Base-by-base conservation (phyloP, 2,797 vertebrate genomes). In the Crypturellus tataupa region DNA sequence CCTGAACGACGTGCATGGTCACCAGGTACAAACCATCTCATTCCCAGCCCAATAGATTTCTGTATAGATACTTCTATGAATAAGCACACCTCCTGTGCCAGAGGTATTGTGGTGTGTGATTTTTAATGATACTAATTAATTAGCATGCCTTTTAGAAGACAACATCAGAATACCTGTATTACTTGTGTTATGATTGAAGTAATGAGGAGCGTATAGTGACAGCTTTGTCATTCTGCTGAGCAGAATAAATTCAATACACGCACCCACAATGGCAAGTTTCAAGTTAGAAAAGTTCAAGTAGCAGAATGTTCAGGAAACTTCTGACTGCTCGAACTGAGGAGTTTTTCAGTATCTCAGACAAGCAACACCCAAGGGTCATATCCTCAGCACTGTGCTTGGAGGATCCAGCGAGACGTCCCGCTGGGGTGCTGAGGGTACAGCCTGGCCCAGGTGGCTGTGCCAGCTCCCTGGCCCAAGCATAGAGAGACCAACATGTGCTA, bases 401-500 rank as follows among this genome's bases (percentile, higher is more conserved):
- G 35, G 19, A 75, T 16, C 40, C 4, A 6, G 9, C 7, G 20
- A 72, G 27, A 27, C 2, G 27, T 23, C 40, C 14, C 25, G 6
- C 2, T 2, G 17, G 21, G n/a, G 24, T 27, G 63, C 20, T 17
- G 2, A 1, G 8, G n/a, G 10, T 65, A 91, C n/a, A 2, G 0
- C 16, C 76, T 19, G 4, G 5, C 60, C 35, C 46, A 53, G 65
- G 56, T 42, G 63, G 72, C 29, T 29, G 42, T 33, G 68, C 37
- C 62, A 53, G 29, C 67, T 64, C 46, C 86, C 70, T 12, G 33
- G 40, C 23, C 25, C 11, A 23, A 33, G 31, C 10, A 39, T 10
- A 39, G 0, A 2, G 3, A 4, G 23, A 1, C 27, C 40, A 12
- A 1, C 0, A 0, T 0, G 0, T 21, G 31, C 29, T 20, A 46